These are phyloP conservation scores for Bubo blakistoni DNA, from an alignment of 2,113 vertebrate genomes.

Conservation along the genomic window DNA sequence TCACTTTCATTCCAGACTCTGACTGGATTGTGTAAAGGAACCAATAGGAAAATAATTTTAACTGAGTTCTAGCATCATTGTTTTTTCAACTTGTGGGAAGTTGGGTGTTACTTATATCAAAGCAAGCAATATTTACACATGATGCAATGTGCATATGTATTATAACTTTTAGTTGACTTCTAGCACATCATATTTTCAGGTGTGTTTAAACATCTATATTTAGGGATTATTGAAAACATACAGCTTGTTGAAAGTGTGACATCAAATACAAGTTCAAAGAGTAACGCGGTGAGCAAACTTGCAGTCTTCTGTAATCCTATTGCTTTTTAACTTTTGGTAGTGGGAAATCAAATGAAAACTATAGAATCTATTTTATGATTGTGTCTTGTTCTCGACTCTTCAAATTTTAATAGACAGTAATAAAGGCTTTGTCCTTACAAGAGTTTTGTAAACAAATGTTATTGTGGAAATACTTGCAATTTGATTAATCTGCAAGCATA, in stretches of 20 bases:
- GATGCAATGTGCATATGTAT: neutral
- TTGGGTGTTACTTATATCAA: neutral
- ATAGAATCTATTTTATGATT: neutral
- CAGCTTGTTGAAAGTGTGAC: neutral
- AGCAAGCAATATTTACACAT: neutral
- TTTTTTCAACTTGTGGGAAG: neutral
- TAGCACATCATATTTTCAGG: neutral
- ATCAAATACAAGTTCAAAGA: neutral
- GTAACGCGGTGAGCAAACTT: neutral
- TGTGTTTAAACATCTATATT: neutral
- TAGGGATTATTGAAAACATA: neutral
- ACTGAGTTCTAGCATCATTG: neutral
- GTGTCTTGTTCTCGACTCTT: neutral
- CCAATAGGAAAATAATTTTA: neutral
- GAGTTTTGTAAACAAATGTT: neutral
- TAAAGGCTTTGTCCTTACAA: neutral
- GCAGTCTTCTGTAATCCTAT: neutral
- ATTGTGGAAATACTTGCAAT: neutral
- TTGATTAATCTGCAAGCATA: neutral
- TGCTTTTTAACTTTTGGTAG: neutral
- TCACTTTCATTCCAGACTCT: neutral
- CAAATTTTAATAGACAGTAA: neutral
- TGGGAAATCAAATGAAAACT: neutral
- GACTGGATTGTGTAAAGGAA: neutral
- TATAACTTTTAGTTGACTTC: neutral